Conservation (phyloP, 1,140 invertebrate genomes). For the Triops longicaudatus region DNA sequence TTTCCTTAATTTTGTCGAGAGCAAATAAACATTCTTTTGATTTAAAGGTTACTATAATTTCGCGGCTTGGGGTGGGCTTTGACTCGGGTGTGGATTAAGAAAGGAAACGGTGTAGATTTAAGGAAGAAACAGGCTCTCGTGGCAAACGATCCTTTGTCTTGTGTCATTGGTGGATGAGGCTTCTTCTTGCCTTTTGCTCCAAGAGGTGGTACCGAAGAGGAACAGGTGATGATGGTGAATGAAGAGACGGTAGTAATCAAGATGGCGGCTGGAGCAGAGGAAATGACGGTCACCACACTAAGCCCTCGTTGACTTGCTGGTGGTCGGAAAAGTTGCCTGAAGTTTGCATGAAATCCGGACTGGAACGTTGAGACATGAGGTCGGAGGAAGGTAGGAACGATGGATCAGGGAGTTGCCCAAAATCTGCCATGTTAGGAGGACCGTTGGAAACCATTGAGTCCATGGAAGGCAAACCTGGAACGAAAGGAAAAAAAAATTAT, state of each 20-base stretch:
- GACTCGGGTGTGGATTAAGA: background rate
- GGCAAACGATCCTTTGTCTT: background rate
- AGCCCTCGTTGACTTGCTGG: conserved; percentile 60
- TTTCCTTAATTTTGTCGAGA: background rate
- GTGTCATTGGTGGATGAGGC: background rate
- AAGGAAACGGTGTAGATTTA: background rate
- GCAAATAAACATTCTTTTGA: too few species aligned
- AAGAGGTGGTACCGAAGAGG: too few species aligned
- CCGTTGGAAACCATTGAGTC: background rate
- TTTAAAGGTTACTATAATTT: too few species aligned
- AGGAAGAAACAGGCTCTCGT: background rate
- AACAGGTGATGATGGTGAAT: background rate
- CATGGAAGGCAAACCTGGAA: conserved; percentile 1
- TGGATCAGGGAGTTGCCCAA: conserved; percentile 28
- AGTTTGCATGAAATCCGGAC: conserved; percentile 39
- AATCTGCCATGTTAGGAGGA: conserved; percentile 18
- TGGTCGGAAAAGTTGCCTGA: conserved; percentile 56
- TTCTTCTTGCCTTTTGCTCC: background rate
- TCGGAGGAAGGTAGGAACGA: conserved; percentile 34
- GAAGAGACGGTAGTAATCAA: background rate
- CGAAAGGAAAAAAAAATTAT: background rate
- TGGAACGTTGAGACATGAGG: conserved; percentile 37
- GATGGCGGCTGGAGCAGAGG: background rate
- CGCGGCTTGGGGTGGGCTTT: background rate
- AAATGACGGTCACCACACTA: conserved; percentile 50